Evolutionary conservation across 2,113 vertebrate species (phyloP), one percentile per base, ranked within the genome.

Genomic region (Pteronura brasiliensis): DNA sequence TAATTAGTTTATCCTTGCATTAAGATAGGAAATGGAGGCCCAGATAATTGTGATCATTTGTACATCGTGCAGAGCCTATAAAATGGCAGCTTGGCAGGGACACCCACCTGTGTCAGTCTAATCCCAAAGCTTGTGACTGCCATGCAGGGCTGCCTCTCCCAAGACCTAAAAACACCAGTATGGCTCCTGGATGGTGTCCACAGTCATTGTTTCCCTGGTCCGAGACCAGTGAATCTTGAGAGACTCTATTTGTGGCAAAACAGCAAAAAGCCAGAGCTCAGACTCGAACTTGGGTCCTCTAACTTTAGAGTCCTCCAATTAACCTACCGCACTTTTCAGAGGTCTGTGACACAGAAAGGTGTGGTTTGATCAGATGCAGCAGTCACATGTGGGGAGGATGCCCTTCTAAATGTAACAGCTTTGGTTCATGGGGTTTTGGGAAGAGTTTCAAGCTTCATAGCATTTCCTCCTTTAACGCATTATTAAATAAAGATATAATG

Each of bases 371-470:
- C 2, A 25, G 17, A 7, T 18, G 39, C 20, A 0, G 63, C 42
- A 63, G 13, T 47, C 9, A 1, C 0, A 1, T 21, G n/a, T 27
- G 7, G 27, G 12, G 15, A 20, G 7, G 2, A 14, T n/a, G 49
- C 44, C 83, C 11, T 89, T 18, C 8, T 61, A 29, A 20, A 57
- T 36, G 67, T 2, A 82, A 76, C 29, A 18, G 31, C n/a, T 81
- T 71, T 92, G 83, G 44, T 82, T 82, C 25, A 31, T 36, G 65
- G 71, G 52, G 25, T 18, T 90, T 95, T 44, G 77, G 31, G 52
- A 61, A 92, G 72, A 89, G 52, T 71, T 69, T 31, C 25, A 89
- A 81, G 65, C 34, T 61, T 61, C 57, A 52, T 34, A 47, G 15
- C 36, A 49, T 86, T 92, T 81, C 29, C 12, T 47, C 71, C 69